These are phyloP conservation scores for Phalacrocorax brasilianus DNA, from an alignment of 2,113 vertebrate genomes.

Conservation along the genomic window DNA sequence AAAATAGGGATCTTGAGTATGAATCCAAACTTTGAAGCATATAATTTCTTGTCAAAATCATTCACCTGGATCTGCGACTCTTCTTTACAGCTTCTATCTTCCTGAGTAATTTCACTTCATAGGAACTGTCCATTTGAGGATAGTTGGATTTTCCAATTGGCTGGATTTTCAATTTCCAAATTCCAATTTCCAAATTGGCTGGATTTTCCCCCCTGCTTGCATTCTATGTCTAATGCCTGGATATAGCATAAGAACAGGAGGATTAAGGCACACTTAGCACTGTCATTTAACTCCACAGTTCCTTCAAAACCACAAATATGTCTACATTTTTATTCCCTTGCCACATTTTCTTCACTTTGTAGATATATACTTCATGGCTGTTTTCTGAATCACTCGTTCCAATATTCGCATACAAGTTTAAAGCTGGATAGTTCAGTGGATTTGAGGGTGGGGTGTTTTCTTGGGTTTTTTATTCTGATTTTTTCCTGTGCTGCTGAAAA, in stretches of 20 bases:
- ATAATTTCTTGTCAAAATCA: not conserved
- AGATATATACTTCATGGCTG: not conserved
- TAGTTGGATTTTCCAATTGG: too few species aligned
- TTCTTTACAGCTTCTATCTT: not conserved
- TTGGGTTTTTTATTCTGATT: rapidly evolving
- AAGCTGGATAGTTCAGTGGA: not conserved
- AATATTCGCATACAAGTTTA: not conserved
- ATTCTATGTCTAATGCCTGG: not conserved
- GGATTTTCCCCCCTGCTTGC: not conserved
- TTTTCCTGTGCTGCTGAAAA: not conserved
- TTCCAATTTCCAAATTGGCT: not conserved
- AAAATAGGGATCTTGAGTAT: not conserved
- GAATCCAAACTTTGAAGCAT: not conserved
- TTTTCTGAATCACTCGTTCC: not conserved
- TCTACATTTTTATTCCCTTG: not conserved
- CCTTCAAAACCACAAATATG: not conserved
- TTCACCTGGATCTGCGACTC: not conserved
- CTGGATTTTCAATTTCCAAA: not conserved
- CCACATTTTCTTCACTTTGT: not conserved
- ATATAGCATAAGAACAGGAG: not conserved
- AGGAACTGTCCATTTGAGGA: not conserved
- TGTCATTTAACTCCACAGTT: not conserved
- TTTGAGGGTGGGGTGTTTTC: rapidly evolving
- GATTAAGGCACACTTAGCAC: not conserved
- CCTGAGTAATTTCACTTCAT: not conserved